A percentile compares a stretch with the other conserved stretches of the same genome.
These are phyloP conservation scores for Ancistrus triradiatus DNA, from an alignment of 2,113 vertebrate species.

Conservation along the genomic window DNA sequence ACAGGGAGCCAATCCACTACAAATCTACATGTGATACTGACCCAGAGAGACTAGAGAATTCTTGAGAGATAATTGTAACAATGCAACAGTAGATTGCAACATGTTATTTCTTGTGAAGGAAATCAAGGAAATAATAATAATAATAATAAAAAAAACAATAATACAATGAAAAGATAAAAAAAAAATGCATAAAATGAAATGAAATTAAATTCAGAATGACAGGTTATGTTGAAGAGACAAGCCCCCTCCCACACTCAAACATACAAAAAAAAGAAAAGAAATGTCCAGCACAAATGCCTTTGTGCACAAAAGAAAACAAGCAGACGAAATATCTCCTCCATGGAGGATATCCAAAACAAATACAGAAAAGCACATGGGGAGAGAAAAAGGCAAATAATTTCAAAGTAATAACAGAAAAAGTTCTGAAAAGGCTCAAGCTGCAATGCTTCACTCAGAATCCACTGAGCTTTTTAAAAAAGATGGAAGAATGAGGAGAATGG, in stretches of 20 bases:
- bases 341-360: neutral
- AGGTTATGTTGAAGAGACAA: neutral
- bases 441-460: neutral
- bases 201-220: no score
- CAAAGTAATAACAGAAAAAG: constrained; percentile 5
- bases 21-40: no score
- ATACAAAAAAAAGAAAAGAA: constrained; percentile 1
- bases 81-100: no score
- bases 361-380: neutral
- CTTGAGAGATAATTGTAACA: no score
- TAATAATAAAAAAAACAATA: no score
- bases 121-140: no score
- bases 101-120: no score
- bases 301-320: neutral
- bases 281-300: neutral
- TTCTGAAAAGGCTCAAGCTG: constrained; percentile 4
- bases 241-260: no score
- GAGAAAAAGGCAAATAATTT: constrained; percentile 12
- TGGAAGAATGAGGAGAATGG: neutral
- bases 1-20: no score
- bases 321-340: neutral
- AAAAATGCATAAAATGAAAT: no score
- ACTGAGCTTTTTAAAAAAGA: neutral
- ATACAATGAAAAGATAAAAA: no score
- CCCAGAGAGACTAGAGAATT: no score